These are phyloP conservation scores for Xiphophorus couchianus DNA, from an alignment of 2,113 vertebrate genomes.

Conservation along the genomic window DNA sequence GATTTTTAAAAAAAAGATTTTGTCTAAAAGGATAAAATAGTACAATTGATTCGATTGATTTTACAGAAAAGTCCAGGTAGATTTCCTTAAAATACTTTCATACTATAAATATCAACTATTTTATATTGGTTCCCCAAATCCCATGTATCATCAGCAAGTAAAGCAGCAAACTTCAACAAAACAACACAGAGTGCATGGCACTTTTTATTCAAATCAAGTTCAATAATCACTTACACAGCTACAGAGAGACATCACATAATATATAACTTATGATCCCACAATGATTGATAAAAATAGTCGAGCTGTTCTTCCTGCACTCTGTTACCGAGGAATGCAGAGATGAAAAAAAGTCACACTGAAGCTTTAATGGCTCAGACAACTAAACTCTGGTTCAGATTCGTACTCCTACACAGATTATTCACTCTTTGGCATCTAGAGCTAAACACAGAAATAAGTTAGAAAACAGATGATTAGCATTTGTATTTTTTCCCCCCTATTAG, in stretches of 20 bases:
- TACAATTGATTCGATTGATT: too few relatives aligned
- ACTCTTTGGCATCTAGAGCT: conserved; percentile 20
- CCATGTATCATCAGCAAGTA: too few relatives aligned
- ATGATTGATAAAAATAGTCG: conserved; percentile 49
- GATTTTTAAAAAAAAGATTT: too few relatives aligned
- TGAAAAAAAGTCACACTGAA: conserved; percentile 35
- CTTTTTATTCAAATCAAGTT: conserved; percentile 79
- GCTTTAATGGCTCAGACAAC: conserved; percentile 29
- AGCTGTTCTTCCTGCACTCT: conserved; percentile 26
- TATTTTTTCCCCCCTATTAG: neutral
- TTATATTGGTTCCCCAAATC: too few relatives aligned
- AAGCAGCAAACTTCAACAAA: conserved; percentile 3
- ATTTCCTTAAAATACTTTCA: too few relatives aligned
- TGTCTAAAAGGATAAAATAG: too few relatives aligned
- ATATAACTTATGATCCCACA: conserved; percentile 52
- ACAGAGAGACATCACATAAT: conserved; percentile 44
- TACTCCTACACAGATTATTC: conserved; percentile 26
- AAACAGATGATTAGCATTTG: conserved; percentile 21
- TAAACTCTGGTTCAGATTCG: conserved; percentile 7
- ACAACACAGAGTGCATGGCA: conserved; percentile 65
- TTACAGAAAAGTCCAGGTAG: too few relatives aligned
- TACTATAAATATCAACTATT: too few relatives aligned
- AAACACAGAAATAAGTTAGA: neutral
- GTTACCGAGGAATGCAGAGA: conserved; percentile 1
- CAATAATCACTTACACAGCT: conserved; percentile 58